Conservation (phyloP, 1,140 invertebrate species). For the Reticulitermes speratus region DNA sequence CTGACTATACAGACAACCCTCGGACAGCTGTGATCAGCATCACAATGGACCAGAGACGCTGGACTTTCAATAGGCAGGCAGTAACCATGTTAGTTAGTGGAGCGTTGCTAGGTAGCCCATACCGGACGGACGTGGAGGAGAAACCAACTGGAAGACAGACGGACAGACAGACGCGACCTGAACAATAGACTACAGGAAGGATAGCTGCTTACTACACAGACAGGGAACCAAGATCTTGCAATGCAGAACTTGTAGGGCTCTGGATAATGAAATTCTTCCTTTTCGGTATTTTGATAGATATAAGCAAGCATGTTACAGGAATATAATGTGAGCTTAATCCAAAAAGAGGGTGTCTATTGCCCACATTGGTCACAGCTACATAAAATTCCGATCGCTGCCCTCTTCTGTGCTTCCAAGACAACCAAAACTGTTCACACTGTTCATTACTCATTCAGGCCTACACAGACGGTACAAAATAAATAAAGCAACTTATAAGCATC, state of each 20-base stretch:
- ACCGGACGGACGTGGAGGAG: neutral
- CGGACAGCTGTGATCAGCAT: neutral
- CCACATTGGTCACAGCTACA: too few relatives aligned
- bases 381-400: too few relatives aligned
- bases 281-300: neutral
- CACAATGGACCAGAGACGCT: neutral
- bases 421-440: too few relatives aligned
- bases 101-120: constrained; percentile 8
- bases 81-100: neutral
- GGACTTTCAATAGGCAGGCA: neutral
- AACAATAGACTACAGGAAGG: neutral
- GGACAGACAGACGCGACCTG: neutral
- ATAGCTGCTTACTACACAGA: neutral
- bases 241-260: neutral
- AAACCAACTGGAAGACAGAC: neutral
- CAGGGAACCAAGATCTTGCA: neutral
- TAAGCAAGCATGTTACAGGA: neutral
- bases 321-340: too few relatives aligned
- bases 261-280: neutral
- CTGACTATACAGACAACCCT: neutral
- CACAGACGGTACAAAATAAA: too few relatives aligned
- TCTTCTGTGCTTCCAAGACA: too few relatives aligned
- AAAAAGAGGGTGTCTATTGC: too few relatives aligned
- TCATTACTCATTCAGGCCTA: too few relatives aligned
- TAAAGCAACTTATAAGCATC: too few relatives aligned